Evolutionary conservation across 2,797 vertebrate species (phyloP), one percentile per base, ranked within the genome.

Genomic region (Yasuhikotakia modesta): DNA sequence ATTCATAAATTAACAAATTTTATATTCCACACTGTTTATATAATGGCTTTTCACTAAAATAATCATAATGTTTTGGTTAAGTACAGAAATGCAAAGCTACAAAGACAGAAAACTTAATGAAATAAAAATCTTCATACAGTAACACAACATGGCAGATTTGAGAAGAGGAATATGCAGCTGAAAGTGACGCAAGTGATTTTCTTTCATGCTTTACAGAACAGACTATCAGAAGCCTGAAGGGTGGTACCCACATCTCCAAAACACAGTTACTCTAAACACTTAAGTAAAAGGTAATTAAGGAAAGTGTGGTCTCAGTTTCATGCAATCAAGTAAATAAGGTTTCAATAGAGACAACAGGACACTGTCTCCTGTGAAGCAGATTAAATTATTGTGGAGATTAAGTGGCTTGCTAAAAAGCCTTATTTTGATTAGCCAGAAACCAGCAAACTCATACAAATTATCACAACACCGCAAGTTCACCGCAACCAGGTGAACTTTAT

Each of bases 281-380:
- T 32, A 30, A 32, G 14, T 30, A 67, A 76, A 12, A 63, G 39
- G 21, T 74, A 35, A 67, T 72, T 50, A 70, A 19, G 27, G 39
- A 57, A 70, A 58, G 39, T 65, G 39, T 43, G 66, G 53, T 46
- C 52, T 74, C 80, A 30, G 61, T 79, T 63, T 70, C 39, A 74
- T 4, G 4, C 69, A 79, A 78, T 81, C 70, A 48, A 75, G 81
- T 78, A 69, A 79, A 72, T 60, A 60, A 73, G 57, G n/a, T 57
- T 52, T 5, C 32, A 53, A 55, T 27, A 19, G 45, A 52, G 30
- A 48, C 73, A 76, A 68, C 69, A 72, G 50, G 13, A 67, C 43
- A 53, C 32, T 1, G 3, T 35, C 67, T 61, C 22, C 66, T 35
- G 17, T 45, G 17, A 61, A 48, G 74, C 58, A 67, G 27, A 35